Base-by-base conservation (phyloP, 2,888 invertebrate species). In the Sinohyriopsis cumingii region DNA sequence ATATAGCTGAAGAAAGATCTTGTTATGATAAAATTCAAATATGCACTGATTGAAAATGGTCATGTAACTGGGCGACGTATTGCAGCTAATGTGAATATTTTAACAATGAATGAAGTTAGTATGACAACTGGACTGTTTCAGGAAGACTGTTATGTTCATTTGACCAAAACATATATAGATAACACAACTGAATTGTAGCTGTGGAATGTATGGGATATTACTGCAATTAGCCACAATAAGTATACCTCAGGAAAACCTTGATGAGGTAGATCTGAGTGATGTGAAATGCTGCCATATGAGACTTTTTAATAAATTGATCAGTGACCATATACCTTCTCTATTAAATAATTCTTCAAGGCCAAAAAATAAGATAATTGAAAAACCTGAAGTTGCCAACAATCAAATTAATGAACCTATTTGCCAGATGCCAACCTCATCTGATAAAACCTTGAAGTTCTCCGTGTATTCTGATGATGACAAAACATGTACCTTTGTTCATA, bases 71-170 rank as follows among this genome's bases (percentile, higher is more conserved):
- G 60, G 60, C 24, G 20, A 22, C 6, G 28, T 45, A 9, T 1
- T 24, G 24, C 60, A 60, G 60, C 22, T 22, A 60, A 24, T 19
- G 19, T 20, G 15, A 28, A 60, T 24, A n/a, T 12, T 19, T 60
- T 60, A 0, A 28, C 25, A 60, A 24, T 60, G 18, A 60, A 60
- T 60, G 60, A 60, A 25, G 60, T 28, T 24, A 60, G 25, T 24
- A 60, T 60, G 60, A 24, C 60, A 62, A 62, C 53, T 62, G 62
- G 45, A n/a, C 19, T 62, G 12, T 62, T 62, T 62, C 33, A 62
- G 24, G 62, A 62, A 62, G 62, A 62, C 28, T 62, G n/a, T n/a
- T 62, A 62, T 62, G 62, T 62, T 25, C 62, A 62, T 62, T 62
- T 62, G 45, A 45, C 62, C 20, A 33, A n/a, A 33, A 24, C 24